Evolutionary conservation across 2,113 vertebrate genomes (phyloP), one percentile per base, ranked within the genome.

Genomic region (Corythornis madagascariensis): DNA sequence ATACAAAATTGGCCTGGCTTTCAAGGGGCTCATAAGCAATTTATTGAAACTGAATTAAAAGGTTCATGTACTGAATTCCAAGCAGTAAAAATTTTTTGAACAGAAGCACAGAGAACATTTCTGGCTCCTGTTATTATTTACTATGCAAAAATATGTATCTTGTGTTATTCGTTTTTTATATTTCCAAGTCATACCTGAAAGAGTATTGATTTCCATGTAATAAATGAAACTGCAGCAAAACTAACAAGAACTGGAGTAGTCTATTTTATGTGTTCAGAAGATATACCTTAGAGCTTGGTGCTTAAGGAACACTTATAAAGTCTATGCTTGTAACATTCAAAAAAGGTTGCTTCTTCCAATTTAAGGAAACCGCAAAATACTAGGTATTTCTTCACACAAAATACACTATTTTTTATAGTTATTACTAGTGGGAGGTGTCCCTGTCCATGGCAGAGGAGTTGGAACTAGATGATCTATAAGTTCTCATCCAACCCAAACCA

Each of bases 11-110:
- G 77, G 47, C 73, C 76, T 14, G 2, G 78, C 75, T 79, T 96
- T 93, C 90, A 79, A 74, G 75, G 82, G 73, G 8, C 48, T 94
- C 91, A 43, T 66, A 74, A 92, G 74, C 63, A 83, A 88, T 86
- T 91, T 87, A 75, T 67, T 93, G 86, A 86, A 71, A 82, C 12
- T 19, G 87, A 89, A 87, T 92, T 83, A 95, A 90, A 93, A 90
- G 28, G 24, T 83, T 83, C 52, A 16, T 35, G 35, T 42, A 42
- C 31, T 89, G 80, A 94, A 94, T 88, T 65, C 7, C 40, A 88
- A 93, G 52, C 50, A 65, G 35, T 17, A 33, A 21, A 64, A 70
- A 78, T 71, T 59, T 89, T 53, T 56, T 52, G 42, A 93, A 60
- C 16, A 72, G 24, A 94, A 53, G 24, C 60, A 82, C 22, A 73